Conservation (phyloP, 2,113 vertebrate genomes). For the human region DNA sequence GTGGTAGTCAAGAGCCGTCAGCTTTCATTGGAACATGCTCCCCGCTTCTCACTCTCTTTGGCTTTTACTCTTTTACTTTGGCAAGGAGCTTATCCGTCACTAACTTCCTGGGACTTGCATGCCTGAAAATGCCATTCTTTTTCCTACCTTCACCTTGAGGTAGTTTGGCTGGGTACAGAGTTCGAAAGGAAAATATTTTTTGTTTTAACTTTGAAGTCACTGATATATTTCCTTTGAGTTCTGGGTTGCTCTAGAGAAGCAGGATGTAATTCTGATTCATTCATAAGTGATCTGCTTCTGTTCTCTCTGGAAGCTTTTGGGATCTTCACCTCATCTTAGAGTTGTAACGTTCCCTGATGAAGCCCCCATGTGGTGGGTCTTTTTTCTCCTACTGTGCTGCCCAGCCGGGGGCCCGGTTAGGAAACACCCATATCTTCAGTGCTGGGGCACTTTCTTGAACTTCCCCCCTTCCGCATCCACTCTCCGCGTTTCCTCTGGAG, state of each 20-base stretch:
- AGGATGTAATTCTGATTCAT: background rate
- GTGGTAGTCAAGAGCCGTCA: no score
- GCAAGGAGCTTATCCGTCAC: background rate
- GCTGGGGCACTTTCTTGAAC: background rate
- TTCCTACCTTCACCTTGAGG: background rate
- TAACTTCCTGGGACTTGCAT: background rate
- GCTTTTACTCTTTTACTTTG: background rate
- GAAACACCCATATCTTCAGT: background rate
- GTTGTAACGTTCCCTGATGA: background rate
- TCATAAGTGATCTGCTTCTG: background rate
- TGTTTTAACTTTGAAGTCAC: background rate
- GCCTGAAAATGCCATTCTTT: background rate
- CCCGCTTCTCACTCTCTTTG: background rate
- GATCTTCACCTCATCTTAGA: background rate
- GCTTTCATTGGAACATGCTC: no score
- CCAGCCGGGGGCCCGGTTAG: background rate
- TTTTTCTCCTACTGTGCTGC: background rate
- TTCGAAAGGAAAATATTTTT: background rate
- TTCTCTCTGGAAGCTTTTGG: background rate
- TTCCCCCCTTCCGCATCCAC: background rate
- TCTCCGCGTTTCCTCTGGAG: background rate
- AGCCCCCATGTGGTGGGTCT: background rate
- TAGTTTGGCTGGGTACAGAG: background rate
- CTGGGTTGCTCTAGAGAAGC: background rate
- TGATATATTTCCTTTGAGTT: background rate